A percentile compares a stretch with the other conserved stretches of the same genome.
Conservation (phyloP, 2,888 invertebrate genomes). For the Aspidiotus rigidus region DNA sequence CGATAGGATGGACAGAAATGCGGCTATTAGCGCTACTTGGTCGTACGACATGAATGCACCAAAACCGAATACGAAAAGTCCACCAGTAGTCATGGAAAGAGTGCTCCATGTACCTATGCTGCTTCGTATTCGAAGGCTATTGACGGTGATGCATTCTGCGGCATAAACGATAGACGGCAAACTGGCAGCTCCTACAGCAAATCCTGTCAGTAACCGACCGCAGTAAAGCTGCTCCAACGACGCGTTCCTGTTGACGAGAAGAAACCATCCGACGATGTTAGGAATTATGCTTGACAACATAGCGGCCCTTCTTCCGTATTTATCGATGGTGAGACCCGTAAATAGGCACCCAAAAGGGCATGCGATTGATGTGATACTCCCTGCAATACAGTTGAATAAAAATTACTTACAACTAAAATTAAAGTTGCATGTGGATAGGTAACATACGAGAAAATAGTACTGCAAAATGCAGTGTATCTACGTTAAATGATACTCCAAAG, state of each 20-base stretch:
- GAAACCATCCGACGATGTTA: conserved; percentile 48
- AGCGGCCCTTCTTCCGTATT: conserved; percentile 47
- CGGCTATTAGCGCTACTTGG: conserved; percentile 39
- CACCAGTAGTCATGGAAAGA: conserved; percentile 48
- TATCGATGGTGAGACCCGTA: conserved; percentile 48
- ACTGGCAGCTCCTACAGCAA: conserved; percentile 46
- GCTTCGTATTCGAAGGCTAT: conserved; percentile 42
- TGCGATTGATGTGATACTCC: conserved; percentile 49
- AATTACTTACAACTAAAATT: no score
- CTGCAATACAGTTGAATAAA: no score
- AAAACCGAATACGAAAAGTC: conserved; percentile 48
- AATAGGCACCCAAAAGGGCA: conserved; percentile 50
- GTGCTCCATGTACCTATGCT: conserved; percentile 51
- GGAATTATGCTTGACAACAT: conserved; percentile 46
- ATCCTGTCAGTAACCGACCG: conserved; percentile 43
- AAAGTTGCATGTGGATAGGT: no score
- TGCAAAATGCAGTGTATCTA: no score
- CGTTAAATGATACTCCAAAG: no score
- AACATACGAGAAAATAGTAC: no score
- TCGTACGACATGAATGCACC: conserved; percentile 46
- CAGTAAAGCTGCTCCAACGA: conserved; percentile 38
- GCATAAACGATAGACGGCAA: conserved; percentile 51
- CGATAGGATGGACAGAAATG: conserved; percentile 44
- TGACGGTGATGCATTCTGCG: conserved; percentile 44
- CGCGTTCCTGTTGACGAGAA: conserved; percentile 44